These are phyloP conservation scores for Lethenteron camtschaticum DNA, from an alignment of 2,113 vertebrate genomes.

Conservation along the genomic window DNA sequence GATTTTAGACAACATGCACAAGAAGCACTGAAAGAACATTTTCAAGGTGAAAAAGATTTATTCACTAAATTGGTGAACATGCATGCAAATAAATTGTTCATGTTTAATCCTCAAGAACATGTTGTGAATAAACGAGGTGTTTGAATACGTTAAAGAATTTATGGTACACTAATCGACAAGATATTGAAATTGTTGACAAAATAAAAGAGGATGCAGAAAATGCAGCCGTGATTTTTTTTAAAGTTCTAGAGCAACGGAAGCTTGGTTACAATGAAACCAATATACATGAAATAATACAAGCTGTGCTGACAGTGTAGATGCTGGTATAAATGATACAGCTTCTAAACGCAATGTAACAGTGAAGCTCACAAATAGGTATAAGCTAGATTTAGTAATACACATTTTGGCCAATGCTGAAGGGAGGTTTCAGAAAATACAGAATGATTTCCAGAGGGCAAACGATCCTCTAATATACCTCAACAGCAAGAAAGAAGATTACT, in stretches of 20 bases:
- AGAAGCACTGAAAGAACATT: constrained; percentile 13
- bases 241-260: constrained; percentile 4
- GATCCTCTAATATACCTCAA: constrained; percentile 16
- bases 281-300: constrained; percentile 16
- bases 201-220: constrained; percentile 6
- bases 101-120: neutral
- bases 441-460: constrained; percentile 17
- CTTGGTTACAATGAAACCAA: constrained; percentile 15
- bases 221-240: neutral
- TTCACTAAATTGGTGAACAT: constrained; percentile 5
- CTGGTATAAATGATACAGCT: neutral
- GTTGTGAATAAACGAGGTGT: neutral
- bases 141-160: rapidly evolving
- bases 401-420: constrained; percentile 15
- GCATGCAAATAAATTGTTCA: neutral
- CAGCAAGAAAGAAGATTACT: constrained; percentile 23
- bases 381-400: constrained; percentile 17
- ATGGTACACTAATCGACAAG: rapidly evolving
- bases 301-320: constrained; percentile 14
- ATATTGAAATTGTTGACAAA: rapidly evolving
- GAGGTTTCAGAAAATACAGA: constrained; percentile 18
- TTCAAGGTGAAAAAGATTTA: constrained; percentile 10
- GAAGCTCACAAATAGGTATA: constrained; percentile 15
- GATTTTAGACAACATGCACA: constrained; percentile 13
- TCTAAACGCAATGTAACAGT: constrained; percentile 10